Evolutionary conservation across 2,797 vertebrate species (phyloP).

Genomic region (Semaprochilodus insignis): DNA sequence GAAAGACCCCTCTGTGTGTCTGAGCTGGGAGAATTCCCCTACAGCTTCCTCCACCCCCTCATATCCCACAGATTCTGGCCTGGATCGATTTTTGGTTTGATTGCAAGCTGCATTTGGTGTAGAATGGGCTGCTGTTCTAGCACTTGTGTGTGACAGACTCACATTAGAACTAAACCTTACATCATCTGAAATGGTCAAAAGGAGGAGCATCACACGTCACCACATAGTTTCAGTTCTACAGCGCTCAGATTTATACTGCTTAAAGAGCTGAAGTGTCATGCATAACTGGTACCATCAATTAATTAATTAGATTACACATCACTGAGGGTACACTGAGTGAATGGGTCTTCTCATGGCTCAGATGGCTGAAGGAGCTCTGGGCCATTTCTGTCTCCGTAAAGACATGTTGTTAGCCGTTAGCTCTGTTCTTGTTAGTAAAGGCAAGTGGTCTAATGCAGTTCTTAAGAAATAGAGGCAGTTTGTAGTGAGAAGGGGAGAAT

Average conservation of each 20-base stretch:
- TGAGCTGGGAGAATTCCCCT: slow-evolving; percentile 49
- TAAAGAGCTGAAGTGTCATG: background rate
- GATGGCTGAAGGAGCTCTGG: background rate
- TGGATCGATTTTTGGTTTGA: slow-evolving; percentile 27
- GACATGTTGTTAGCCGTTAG: background rate
- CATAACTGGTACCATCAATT: no score
- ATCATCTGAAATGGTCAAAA: background rate
- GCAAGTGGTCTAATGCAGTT: slow-evolving; percentile 29
- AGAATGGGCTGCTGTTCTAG: slow-evolving; percentile 26
- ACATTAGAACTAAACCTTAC: background rate
- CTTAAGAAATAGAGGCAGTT: slow-evolving; percentile 52
- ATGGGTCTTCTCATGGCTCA: background rate
- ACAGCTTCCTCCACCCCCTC: slow-evolving; percentile 33
- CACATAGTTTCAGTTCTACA: background rate
- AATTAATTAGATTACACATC: background rate
- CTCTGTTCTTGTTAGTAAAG: slow-evolving; percentile 3
- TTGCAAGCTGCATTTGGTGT: slow-evolving; percentile 35
- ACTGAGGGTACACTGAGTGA: background rate
- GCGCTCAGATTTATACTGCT: no score
- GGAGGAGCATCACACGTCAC: background rate
- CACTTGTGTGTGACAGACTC: slow-evolving; percentile 1
- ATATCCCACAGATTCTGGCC: slow-evolving; percentile 45
- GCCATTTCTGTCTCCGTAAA: background rate
- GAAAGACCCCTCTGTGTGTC: slow-evolving; percentile 54
- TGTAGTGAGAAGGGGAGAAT: slow-evolving; percentile 51